These are phyloP conservation scores for Protosalanx chinensis DNA, from an alignment of 2,797 vertebrate species.

Conservation along the genomic window DNA sequence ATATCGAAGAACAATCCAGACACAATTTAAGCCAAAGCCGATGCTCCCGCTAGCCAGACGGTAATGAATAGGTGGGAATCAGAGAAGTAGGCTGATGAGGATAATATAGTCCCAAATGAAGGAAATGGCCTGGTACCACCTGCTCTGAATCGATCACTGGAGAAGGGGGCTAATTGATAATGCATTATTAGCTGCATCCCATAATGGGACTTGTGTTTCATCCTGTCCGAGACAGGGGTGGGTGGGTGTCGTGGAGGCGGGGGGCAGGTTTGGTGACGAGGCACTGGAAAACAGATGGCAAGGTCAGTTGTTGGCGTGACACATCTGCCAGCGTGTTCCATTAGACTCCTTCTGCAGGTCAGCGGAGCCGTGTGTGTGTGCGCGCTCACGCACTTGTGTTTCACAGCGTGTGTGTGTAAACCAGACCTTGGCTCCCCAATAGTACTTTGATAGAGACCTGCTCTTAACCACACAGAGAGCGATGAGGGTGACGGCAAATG, in stretches of 20 bases:
- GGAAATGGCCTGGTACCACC: constrained; percentile 72
- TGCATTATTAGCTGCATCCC: constrained; percentile 74
- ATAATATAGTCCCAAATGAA: constrained; percentile 69
- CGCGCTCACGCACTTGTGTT: not conserved
- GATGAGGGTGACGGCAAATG: constrained; percentile 45
- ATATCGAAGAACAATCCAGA: constrained; percentile 61
- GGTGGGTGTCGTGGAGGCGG: not conserved
- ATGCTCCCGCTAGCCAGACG: constrained; percentile 53
- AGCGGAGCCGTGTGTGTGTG: constrained; percentile 17
- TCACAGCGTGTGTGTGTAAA: constrained; percentile 12
- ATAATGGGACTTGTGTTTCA: constrained; percentile 79
- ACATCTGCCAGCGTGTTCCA: constrained; percentile 66
- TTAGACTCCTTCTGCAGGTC: constrained; percentile 63
- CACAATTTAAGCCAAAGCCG: constrained; percentile 65
- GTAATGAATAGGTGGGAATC: constrained; percentile 73
- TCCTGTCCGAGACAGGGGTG: constrained; percentile 60
- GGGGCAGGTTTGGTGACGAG: constrained; percentile 58
- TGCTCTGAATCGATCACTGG: constrained; percentile 77
- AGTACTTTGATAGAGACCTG: constrained; percentile 34
- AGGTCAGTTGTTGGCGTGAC: constrained; percentile 74
- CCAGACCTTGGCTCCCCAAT: constrained; percentile 32
- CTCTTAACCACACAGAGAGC: constrained; percentile 7
- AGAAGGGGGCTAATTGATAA: constrained; percentile 79
- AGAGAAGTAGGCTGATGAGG: constrained; percentile 61
- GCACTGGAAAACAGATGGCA: constrained; percentile 73